These are phyloP conservation scores for Tachysurus fulvidraco DNA, from an alignment of 2,113 vertebrate genomes.

Conservation along the genomic window DNA sequence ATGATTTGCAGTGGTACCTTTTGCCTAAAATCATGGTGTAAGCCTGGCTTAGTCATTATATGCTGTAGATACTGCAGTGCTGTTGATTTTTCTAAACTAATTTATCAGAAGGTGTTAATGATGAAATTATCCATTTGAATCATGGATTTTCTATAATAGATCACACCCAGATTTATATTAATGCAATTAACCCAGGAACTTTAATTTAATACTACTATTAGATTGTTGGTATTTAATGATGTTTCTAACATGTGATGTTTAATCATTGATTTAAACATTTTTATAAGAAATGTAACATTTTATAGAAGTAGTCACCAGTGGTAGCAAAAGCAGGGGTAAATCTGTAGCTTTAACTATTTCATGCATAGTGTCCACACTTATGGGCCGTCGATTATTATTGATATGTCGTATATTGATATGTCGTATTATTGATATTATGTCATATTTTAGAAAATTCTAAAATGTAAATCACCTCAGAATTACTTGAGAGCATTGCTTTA, in stretches of 20 bases:
- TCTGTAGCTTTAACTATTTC: not conserved
- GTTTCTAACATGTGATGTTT: not conserved
- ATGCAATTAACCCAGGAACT: not conserved
- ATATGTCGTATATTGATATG: too few species aligned
- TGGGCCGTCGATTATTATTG: not conserved
- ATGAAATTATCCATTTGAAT: not conserved
- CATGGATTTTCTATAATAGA: not conserved
- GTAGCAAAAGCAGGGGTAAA: not conserved
- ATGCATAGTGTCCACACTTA: not conserved
- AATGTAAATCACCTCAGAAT: not conserved
- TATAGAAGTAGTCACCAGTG: not conserved
- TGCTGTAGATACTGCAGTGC: not conserved
- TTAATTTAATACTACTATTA: not conserved
- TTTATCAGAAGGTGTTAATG: not conserved
- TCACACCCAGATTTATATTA: not conserved
- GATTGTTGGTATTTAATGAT: not conserved
- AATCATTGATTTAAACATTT: not conserved
- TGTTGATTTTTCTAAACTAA: not conserved
- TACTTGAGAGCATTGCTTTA: not conserved
- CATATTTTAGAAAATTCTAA: not conserved
- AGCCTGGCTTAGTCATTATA: not conserved
- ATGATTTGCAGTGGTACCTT: not conserved
- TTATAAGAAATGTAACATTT: not conserved
- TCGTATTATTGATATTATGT: not conserved
- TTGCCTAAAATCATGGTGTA: not conserved